Percentiles rank a stretch among this genome's conserved stretches.
Conservation (phyloP, 92 coral and sea anemone species). For the Siderastrea radians region DNA sequence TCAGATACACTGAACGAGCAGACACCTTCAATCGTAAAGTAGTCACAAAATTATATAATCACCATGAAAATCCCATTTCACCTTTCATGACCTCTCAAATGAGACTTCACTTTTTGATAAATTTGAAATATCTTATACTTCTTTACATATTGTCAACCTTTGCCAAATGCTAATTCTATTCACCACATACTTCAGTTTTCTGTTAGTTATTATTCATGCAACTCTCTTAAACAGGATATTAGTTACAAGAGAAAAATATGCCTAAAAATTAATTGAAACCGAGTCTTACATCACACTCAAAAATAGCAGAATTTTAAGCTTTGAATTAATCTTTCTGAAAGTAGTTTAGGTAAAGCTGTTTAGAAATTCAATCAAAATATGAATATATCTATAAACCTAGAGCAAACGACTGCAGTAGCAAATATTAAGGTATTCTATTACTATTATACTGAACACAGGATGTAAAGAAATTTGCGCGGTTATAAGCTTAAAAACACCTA, state of each 20-base stretch:
- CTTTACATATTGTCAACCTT: not conserved
- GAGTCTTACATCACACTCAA: not conserved
- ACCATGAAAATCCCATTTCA: not conserved
- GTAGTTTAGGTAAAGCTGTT: not conserved
- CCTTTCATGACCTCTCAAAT: not conserved
- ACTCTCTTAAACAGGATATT: not conserved
- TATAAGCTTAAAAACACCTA: not conserved
- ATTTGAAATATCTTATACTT: not conserved
- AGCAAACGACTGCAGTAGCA: not conserved
- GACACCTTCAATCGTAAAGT: not conserved
- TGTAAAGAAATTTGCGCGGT: not conserved
- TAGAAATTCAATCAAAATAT: not conserved
- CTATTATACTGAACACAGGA: not conserved
- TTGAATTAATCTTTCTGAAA: not conserved
- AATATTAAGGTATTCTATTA: not conserved
- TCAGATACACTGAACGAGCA: not conserved
- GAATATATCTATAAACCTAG: not conserved
- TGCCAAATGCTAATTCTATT: not conserved
- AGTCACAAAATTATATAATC: not conserved
- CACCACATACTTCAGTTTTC: not conserved
- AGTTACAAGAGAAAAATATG: not conserved
- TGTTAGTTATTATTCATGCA: not conserved
- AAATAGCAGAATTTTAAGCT: not conserved
- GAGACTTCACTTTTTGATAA: not conserved
- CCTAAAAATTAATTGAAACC: not conserved